A percentile compares a stretch with the other conserved stretches of the same genome.
phyloP scores from a whole-genome alignment of 2,113 vertebrate genomes.

The Nesogale talazaci region DNA sequence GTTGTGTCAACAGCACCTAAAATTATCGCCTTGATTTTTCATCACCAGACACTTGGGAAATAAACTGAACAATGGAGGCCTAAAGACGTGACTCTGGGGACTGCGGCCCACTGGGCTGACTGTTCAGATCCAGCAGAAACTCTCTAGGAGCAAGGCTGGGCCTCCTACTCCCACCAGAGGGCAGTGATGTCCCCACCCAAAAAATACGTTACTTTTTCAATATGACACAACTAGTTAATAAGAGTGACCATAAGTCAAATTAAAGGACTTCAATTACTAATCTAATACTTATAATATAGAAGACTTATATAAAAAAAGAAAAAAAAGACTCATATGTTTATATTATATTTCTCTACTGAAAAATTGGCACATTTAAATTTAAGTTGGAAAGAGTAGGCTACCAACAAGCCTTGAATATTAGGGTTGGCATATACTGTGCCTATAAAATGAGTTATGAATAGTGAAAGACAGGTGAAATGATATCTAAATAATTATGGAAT shows the following conservation, averaged over 20 bases:
- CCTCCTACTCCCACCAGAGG: no score
- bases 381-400: conserved; percentile 39
- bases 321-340: no score
- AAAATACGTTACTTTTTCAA: conserved; percentile 16
- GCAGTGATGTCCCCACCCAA: no score
- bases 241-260: conserved; percentile 25
- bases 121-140: no score
- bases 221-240: not conserved
- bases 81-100: no score
- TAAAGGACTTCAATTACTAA: not conserved
- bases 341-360: not conserved
- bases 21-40: not conserved
- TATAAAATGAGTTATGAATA: conserved; percentile 56
- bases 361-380: conserved; percentile 18
- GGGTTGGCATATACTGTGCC: not conserved
- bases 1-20: no score
- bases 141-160: no score
- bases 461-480: conserved; percentile 39
- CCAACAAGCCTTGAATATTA: conserved; percentile 25
- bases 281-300: conserved; percentile 36
- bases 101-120: no score
- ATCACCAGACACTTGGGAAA: not conserved
- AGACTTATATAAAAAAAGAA: no score
- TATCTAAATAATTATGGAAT: conserved; percentile 1
- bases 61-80: conserved; percentile 31